Evolutionary conservation across 1,140 invertebrate species (phyloP), one percentile per base, ranked within the genome.

Genomic region (Lamellibrachia luymesi): DNA sequence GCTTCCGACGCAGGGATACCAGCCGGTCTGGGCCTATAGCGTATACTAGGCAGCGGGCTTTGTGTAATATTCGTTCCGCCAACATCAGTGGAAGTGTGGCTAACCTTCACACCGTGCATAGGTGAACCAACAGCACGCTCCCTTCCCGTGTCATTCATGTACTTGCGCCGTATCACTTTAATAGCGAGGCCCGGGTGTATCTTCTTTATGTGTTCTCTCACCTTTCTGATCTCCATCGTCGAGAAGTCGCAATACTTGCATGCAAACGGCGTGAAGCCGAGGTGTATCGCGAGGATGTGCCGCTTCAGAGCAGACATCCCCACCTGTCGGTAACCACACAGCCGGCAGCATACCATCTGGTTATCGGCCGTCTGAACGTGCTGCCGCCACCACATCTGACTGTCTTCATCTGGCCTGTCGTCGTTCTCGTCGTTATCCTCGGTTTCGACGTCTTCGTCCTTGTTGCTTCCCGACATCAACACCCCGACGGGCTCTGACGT

Each of bases 271-370:
- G 80, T 92, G 91, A 93, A 93, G 22, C 92, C 89, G 56, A 93
- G 56, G 50, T 93, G 93, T 50, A 56, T 51, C 13, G 91, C 64
- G 49, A 92, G 52, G 56, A 93, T 92, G 90, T 93, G 93, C 17
- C 89, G 51, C 89, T 91, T 92, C 52, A 93, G 50, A 4, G 93
- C 90, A 25, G 91, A 92, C 7, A 91, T 49, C 22, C 93, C 93
- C 27, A 92, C 93, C 92, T 93, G 93, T 51, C 92, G 93, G 56
- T 92, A 93, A 6, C 93, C 92, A 51, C 93, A 93, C 80, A 93
- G 38, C 92, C 89, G 56, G 92, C 93, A 93, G 49, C 92, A 90
- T 51, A 90, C 89, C 27, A 92, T 51, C 27, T 51, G 22, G 92
- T 92, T 91, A 25, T 50, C 51, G 27, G 90, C 91, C 10, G 52